phyloP scores from a whole-genome alignment of 2,113 vertebrate species.

The Plestiodon gilberti region DNA sequence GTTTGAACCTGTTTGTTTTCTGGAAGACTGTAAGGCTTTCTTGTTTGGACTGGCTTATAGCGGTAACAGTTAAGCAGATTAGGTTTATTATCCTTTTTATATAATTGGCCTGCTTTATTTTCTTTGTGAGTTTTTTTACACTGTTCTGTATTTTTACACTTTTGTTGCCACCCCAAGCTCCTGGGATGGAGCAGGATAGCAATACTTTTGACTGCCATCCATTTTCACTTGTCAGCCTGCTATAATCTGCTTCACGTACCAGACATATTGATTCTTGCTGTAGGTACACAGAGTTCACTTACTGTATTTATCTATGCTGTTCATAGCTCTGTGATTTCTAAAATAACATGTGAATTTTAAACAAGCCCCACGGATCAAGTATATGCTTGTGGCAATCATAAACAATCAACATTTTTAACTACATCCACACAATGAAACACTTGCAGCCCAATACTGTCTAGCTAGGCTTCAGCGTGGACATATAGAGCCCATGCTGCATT shows the following conservation, averaged over 20 bases:
- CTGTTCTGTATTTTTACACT: neutral
- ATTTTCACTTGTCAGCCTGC: neutral
- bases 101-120: neutral
- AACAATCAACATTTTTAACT: neutral
- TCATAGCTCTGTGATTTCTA: constrained; percentile 5
- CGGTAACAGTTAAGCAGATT: neutral
- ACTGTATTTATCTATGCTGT: neutral
- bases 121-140: neutral
- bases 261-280: too few species aligned
- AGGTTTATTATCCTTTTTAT: neutral
- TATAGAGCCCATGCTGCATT: too few species aligned
- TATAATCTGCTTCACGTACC: neutral
- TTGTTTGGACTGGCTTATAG: neutral
- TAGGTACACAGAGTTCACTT: fast-evolving
- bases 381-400: neutral
- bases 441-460: too few species aligned
- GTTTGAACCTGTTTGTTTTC: neutral
- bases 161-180: neutral
- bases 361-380: neutral
- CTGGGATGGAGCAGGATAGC: neutral
- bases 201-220: neutral
- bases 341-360: neutral
- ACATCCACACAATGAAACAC: neutral
- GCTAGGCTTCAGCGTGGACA: neutral
- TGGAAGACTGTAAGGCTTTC: neutral